Evolutionary conservation across 2,113 vertebrate species (phyloP).

Genomic region (Talpa occidentalis): DNA sequence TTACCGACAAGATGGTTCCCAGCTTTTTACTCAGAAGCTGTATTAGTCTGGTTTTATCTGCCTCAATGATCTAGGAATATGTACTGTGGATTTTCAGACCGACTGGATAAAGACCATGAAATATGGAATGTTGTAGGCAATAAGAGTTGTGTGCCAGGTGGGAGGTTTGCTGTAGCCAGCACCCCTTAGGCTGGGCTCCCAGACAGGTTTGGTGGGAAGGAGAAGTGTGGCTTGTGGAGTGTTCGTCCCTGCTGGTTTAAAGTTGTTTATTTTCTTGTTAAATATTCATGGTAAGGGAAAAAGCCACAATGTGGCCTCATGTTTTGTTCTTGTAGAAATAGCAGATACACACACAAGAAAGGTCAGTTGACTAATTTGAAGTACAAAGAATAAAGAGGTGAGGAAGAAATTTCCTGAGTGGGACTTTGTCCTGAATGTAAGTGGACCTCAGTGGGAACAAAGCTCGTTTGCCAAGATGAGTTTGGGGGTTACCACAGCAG

Average conservation of each 20-base stretch:
- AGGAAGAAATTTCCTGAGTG: not conserved
- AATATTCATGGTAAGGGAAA: not conserved
- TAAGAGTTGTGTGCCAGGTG: not conserved
- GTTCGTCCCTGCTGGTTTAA: slow-evolving; percentile 9
- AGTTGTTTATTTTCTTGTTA: slow-evolving; percentile 48
- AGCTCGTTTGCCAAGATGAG: not conserved
- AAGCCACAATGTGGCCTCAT: not conserved
- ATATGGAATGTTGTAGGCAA: not conserved
- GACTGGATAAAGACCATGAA: too few relatives aligned
- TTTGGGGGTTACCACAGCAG: not conserved
- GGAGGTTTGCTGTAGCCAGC: not conserved
- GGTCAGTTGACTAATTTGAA: not conserved
- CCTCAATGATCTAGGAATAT: not conserved
- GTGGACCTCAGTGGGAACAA: not conserved
- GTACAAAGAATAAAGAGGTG: not conserved
- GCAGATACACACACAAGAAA: not conserved
- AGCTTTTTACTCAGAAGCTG: not conserved
- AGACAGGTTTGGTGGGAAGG: slow-evolving; percentile 65
- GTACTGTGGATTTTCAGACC: not conserved
- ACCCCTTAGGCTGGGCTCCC: slow-evolving; percentile 5
- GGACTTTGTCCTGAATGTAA: not conserved
- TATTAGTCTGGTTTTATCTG: not conserved
- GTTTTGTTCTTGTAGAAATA: not conserved
- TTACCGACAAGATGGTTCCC: not conserved
- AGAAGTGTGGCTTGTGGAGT: slow-evolving; percentile 11